Percentiles rank a stretch among this genome's conserved stretches.
Conservation (phyloP, 2,113 vertebrate species). For the Dryoscopus gambensis region DNA sequence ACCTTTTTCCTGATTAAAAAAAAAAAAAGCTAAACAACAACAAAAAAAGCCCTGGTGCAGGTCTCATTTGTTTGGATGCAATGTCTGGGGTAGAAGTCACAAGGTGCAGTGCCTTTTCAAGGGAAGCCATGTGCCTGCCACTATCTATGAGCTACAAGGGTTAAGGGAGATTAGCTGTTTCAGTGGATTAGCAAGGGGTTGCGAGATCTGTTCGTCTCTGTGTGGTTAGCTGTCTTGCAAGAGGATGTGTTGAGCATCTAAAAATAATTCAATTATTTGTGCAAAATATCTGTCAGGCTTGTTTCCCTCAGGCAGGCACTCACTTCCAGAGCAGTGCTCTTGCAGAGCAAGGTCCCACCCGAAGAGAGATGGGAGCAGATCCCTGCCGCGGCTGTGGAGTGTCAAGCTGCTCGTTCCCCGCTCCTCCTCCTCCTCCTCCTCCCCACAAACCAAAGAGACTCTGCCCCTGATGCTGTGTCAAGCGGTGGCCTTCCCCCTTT, state of each 20-base stretch:
- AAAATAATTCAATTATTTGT: conserved; percentile 54
- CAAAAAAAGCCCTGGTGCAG: background rate
- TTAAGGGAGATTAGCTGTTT: conserved; percentile 44
- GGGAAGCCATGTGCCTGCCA: background rate
- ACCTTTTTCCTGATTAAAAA: background rate
- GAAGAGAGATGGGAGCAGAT: background rate
- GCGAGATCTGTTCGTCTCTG: background rate
- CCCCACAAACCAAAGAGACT: background rate
- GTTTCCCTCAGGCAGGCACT: background rate
- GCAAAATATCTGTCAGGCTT: conserved; percentile 38
- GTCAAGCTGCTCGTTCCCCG: background rate
- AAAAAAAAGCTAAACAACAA: too few relatives aligned
- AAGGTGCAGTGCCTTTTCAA: background rate
- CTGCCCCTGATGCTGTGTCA: background rate
- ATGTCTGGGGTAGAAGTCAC: background rate
- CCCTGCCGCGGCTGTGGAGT: fast-evolving
- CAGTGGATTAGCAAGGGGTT: conserved; percentile 7
- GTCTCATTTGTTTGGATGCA: background rate
- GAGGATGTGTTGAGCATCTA: conserved; percentile 38
- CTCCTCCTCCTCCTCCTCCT: background rate
- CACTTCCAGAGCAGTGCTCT: background rate
- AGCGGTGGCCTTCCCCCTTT: background rate
- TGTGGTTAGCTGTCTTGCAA: conserved; percentile 10
- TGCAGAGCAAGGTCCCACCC: background rate
- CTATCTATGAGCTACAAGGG: background rate